Evolutionary conservation across 2,888 invertebrate genomes (phyloP).

Genomic region (Hypomecis punctinalis): DNA sequence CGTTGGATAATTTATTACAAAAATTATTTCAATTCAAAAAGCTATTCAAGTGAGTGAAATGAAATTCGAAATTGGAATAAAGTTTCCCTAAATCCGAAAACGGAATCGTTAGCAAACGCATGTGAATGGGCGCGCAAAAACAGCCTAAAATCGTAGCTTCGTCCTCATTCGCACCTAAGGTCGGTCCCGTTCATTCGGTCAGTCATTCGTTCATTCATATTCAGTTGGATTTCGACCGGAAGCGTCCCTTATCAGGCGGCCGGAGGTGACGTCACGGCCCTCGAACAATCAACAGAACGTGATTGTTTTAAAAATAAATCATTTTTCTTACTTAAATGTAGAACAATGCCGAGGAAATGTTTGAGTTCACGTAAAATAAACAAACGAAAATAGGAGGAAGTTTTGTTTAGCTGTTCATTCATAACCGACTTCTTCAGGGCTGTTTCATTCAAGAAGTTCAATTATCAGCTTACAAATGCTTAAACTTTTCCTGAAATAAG

Average conservation of each 20-base stretch:
- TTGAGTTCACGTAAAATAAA: conserved; percentile 53
- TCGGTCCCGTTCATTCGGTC: conserved; percentile 60
- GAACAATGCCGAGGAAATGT: conserved; percentile 75
- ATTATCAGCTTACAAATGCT: conserved; percentile 14
- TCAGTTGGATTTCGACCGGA: conserved; percentile 75
- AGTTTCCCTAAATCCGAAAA: too few relatives aligned
- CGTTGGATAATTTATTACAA: too few relatives aligned
- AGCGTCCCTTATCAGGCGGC: conserved; percentile 77
- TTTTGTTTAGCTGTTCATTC: conserved; percentile 37
- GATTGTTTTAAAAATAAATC: conserved; percentile 80
- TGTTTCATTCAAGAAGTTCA: conserved; percentile 38
- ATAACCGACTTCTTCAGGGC: conserved; percentile 1
- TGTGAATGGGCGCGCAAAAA: conserved; percentile 6
- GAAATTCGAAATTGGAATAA: too few relatives aligned
- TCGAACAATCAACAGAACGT: conserved; percentile 76
- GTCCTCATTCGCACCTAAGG: conserved; percentile 51
- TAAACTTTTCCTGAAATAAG: too few relatives aligned
- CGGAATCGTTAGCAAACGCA: background rate
- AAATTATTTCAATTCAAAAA: too few relatives aligned
- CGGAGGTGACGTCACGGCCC: conserved; percentile 78
- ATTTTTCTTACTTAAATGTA: conserved; percentile 63
- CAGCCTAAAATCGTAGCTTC: conserved; percentile 16
- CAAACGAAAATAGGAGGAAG: conserved; percentile 46
- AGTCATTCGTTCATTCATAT: conserved; percentile 58
- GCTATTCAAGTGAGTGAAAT: too few relatives aligned